phyloP scores from a whole-genome alignment of 2,888 invertebrate species.

The Diplolepis rosae region DNA sequence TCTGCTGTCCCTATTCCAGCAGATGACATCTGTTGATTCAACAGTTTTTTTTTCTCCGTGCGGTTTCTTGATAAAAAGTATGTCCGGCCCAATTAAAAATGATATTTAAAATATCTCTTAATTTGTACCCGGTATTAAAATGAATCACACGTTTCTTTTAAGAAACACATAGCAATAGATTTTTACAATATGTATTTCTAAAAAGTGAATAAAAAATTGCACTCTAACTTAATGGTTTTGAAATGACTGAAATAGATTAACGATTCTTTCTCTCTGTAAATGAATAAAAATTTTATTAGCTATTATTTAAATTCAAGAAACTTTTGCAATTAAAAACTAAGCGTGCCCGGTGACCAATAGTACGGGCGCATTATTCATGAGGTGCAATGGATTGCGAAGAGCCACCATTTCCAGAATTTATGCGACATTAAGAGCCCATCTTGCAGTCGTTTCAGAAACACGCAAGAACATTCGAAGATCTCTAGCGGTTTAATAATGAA shows the following conservation, averaged over 20 bases:
- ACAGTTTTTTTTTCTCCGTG: too few species aligned
- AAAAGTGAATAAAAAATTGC: neutral
- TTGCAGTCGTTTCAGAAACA: conserved; percentile 24
- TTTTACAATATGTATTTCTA: too few species aligned
- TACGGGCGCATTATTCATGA: conserved; percentile 17
- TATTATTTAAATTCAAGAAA: neutral
- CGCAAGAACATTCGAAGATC: conserved; percentile 17
- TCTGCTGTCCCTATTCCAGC: too few species aligned
- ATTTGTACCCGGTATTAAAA: too few species aligned
- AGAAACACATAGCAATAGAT: too few species aligned
- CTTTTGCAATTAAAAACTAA: conserved; percentile 22
- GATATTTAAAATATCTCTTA: too few species aligned
- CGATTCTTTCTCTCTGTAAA: neutral
- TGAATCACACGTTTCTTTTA: too few species aligned
- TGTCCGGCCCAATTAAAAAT: too few species aligned
- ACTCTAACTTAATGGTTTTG: neutral
- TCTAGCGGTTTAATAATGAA: conserved; percentile 25
- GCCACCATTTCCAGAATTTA: conserved; percentile 10
- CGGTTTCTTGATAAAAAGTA: too few species aligned
- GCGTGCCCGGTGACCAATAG: neutral
- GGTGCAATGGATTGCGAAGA: conserved; percentile 12
- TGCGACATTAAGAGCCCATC: conserved; percentile 26
- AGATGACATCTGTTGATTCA: too few species aligned
- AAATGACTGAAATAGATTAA: neutral
- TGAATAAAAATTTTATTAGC: neutral